Evolutionary conservation across 2,888 invertebrate genomes (phyloP), one percentile per base, ranked within the genome.

Genomic region (Tuberolachnus salignus): DNA sequence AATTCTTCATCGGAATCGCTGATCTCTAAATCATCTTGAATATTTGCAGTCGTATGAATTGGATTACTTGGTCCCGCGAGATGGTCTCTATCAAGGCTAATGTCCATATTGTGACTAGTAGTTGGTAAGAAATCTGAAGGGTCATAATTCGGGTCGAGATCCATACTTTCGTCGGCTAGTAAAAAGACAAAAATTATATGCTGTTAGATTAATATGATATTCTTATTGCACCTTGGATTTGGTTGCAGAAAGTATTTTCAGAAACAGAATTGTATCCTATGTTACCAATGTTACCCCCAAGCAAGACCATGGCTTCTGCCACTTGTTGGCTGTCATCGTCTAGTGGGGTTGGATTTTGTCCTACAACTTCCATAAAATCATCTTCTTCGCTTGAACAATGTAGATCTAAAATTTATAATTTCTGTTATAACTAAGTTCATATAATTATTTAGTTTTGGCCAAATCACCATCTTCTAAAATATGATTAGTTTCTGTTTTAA

Each of bases 71-170:
- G 51, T 26, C 34, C 64, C n/a, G 63, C 11, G 13, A 66, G 51
- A 64, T 34, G 3, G 34, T 57, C 73, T 57, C 57, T 59, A 11
- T 80, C 66, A 44, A 64, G 73, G 55, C 42, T 63, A 10, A 19
- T 55, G 16, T 67, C 44, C 44, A 63, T 1, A 42, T 71, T 72
- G 2, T 42, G 44, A 21, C 64, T 71, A 11, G 44, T 71, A 44
- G 70, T 70, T n/a, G 80, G 71, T 21, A 78, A 19, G 85, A 95
- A 93, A 85, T 94, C 94, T 0, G 94, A 92, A 0, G 94, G 93
- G 86, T 95, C 94, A 85, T 95, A 95, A 84, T 91, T 92, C 0
- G 92, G 91, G 87, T 94, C 94, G 26, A 92, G 89, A 83, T 92
- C 91, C 87, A 91, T 89, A 80, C 91, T 91, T 84, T 92, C 91